Evolutionary conservation across 1,140 invertebrate species (phyloP).

Genomic region (Anoplophora glabripennis): DNA sequence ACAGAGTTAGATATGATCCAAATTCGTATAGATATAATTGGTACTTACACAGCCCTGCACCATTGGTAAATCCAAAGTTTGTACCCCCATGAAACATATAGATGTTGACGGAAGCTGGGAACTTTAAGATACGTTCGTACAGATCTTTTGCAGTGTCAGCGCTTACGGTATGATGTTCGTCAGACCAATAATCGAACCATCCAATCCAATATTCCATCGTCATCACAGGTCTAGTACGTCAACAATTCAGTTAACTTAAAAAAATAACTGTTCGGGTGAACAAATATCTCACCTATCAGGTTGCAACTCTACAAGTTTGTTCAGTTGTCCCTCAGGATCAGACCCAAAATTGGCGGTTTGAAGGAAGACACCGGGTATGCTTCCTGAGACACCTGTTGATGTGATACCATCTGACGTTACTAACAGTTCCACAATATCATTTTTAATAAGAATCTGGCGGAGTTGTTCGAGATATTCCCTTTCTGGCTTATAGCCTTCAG

Average conservation of each 20-base stretch:
- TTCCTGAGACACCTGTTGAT: slow-evolving; percentile 28
- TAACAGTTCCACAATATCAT: slow-evolving; percentile 53
- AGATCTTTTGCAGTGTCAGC: slow-evolving; percentile 8
- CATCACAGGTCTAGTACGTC: slow-evolving; percentile 54
- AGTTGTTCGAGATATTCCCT: slow-evolving; percentile 51
- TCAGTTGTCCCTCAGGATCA: not conserved
- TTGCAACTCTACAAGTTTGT: slow-evolving; percentile 1
- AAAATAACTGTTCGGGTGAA: not conserved
- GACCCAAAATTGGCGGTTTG: slow-evolving; percentile 7
- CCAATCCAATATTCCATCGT: slow-evolving; percentile 59
- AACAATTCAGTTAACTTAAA: not conserved
- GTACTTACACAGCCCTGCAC: slow-evolving; percentile 32
- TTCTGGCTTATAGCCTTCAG: slow-evolving; percentile 1
- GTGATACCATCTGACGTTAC: slow-evolving; percentile 54
- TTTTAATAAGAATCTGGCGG: slow-evolving; percentile 42
- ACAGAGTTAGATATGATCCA: not conserved
- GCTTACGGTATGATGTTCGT: slow-evolving; percentile 33
- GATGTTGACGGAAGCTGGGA: slow-evolving; percentile 60
- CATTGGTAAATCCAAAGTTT: slow-evolving; percentile 67
- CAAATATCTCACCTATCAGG: slow-evolving; percentile 7
- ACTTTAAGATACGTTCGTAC: slow-evolving; percentile 32
- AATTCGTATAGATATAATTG: not conserved
- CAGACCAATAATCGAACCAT: slow-evolving; percentile 57
- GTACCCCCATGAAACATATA: slow-evolving; percentile 74
- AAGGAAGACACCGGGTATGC: slow-evolving; percentile 3